These are phyloP conservation scores for Teleiodes luculella DNA, from an alignment of 2,888 invertebrate species.

Conservation along the genomic window DNA sequence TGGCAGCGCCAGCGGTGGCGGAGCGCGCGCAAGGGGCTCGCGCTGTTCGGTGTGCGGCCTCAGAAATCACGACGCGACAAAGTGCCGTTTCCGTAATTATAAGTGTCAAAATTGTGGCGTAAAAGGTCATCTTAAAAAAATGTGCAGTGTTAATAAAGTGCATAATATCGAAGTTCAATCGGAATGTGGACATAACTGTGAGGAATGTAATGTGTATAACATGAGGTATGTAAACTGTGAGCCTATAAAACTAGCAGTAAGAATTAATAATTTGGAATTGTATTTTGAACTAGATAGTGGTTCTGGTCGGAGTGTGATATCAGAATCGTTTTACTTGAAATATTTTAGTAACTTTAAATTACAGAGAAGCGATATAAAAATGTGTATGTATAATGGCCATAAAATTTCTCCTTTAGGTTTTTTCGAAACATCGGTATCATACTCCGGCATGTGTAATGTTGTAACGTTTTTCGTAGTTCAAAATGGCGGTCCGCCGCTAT, in stretches of 20 bases:
- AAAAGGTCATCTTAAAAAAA: slow-evolving; percentile 28
- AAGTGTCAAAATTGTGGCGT: slow-evolving; percentile 23
- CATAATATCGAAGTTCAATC: background rate
- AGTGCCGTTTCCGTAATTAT: slow-evolving; percentile 24
- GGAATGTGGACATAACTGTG: slow-evolving; percentile 3
- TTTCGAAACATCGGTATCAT: slow-evolving; percentile 14
- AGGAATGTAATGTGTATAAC: slow-evolving; percentile 23
- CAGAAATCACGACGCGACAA: slow-evolving; percentile 17
- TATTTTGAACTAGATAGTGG: slow-evolving; percentile 26
- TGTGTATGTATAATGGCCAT: slow-evolving; percentile 29
- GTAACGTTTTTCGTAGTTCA: slow-evolving; percentile 22
- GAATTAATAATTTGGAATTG: background rate
- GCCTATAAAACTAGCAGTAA: background rate
- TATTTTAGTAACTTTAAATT: slow-evolving; percentile 14
- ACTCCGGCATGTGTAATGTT: slow-evolving; percentile 13
- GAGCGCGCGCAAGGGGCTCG: background rate
- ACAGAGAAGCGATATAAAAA: slow-evolving; percentile 17
- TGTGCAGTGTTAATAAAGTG: slow-evolving; percentile 14
- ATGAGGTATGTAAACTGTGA: slow-evolving; percentile 21
- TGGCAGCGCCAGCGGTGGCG: background rate
- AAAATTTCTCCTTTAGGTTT: slow-evolving; percentile 26
- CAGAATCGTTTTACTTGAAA: slow-evolving; percentile 17
- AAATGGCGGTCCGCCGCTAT: slow-evolving; percentile 15
- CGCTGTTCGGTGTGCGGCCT: slow-evolving; percentile 23
- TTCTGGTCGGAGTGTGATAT: slow-evolving; percentile 23